Conservation (phyloP, 2,113 vertebrate genomes). For the Tychaedon coryphoeus region DNA sequence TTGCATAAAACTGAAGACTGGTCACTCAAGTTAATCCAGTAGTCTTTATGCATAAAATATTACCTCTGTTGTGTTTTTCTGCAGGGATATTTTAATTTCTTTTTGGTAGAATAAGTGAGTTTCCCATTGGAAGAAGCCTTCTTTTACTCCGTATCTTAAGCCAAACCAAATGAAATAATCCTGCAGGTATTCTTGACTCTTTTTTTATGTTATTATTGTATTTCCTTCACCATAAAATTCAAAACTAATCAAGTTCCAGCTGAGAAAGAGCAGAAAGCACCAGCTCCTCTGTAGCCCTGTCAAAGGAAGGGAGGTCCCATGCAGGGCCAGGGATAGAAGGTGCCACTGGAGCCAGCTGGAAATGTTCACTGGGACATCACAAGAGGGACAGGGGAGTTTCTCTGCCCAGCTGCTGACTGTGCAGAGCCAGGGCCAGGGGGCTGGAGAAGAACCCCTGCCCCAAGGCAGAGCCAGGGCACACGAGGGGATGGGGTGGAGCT, state of each 20-base stretch:
- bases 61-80: background rate
- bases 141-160: background rate
- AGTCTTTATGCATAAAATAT: background rate
- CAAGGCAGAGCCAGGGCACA: background rate
- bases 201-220: background rate
- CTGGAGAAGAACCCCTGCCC: background rate
- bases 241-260: background rate
- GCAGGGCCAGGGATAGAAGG: background rate
- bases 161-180: background rate
- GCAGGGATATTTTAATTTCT: background rate
- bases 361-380: background rate
- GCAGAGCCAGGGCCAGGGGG: background rate
- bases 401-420: background rate
- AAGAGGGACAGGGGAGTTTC: background rate
- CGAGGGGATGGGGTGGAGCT: background rate
- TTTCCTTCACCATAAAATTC: background rate
- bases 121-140: background rate
- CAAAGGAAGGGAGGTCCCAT: background rate
- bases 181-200: background rate
- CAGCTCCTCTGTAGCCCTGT: background rate
- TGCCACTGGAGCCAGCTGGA: background rate
- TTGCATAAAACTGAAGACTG: background rate
- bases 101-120: background rate
- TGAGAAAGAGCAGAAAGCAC: background rate
- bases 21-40: background rate